Conservation (phyloP, 2,888 invertebrate species). For the Panzeria rudis region DNA sequence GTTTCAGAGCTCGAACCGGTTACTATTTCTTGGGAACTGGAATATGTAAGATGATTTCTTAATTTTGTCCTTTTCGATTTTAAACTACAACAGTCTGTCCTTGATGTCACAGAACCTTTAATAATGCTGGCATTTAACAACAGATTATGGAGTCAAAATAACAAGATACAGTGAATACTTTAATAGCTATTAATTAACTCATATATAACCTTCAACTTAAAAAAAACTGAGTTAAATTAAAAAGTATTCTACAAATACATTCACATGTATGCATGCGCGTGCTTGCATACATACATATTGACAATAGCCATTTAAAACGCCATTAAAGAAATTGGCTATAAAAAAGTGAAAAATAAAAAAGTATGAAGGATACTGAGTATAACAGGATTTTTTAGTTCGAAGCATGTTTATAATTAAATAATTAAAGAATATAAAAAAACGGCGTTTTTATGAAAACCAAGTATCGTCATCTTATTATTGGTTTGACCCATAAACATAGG, state of each 20-base stretch:
- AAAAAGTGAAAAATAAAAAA: constrained; percentile 5
- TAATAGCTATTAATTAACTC: constrained; percentile 60
- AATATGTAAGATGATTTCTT: neutral
- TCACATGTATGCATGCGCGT: neutral
- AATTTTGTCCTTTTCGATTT: neutral
- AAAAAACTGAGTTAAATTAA: constrained; percentile 35
- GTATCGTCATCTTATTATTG: too few species aligned
- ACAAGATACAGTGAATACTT: neutral
- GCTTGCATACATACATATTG: constrained; percentile 40
- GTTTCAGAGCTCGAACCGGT: too few species aligned
- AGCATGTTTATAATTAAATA: neutral
- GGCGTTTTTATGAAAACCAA: neutral
- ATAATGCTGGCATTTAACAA: constrained; percentile 19
- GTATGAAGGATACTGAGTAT: neutral
- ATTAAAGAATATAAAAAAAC: too few species aligned
- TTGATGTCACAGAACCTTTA: constrained; percentile 23
- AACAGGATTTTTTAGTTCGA: neutral
- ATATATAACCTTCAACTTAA: constrained; percentile 36
- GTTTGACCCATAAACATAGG: too few species aligned
- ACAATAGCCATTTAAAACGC: constrained; percentile 3
- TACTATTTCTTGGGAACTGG: too few species aligned
- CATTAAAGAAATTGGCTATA: constrained; percentile 27
- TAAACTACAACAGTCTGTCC: neutral
- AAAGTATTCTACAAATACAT: neutral
- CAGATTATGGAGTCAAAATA: constrained; percentile 32